Conservation (phyloP, 2,888 invertebrate species). For the Eristalinus aeneus region DNA sequence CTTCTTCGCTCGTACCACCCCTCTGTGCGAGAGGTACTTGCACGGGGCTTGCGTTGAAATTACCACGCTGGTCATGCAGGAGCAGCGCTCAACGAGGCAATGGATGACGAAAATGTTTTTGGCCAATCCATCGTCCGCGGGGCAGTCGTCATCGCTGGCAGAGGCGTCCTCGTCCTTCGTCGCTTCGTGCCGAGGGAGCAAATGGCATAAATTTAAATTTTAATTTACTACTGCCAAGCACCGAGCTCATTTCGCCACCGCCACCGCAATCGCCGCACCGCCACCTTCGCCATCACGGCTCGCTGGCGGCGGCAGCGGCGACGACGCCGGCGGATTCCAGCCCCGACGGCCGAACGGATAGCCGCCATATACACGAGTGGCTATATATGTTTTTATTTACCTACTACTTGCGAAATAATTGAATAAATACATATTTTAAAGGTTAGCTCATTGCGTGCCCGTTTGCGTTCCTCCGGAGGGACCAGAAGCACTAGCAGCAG, state of each 20-base stretch:
- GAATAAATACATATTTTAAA: conserved; percentile 74
- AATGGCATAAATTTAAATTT: conserved; percentile 75
- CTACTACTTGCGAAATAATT: conserved; percentile 73
- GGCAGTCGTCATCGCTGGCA: conserved; percentile 32
- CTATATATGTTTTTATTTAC: conserved; percentile 72
- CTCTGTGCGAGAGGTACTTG: conserved; percentile 24
- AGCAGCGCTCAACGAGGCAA: conserved; percentile 26
- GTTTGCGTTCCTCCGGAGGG: conserved; percentile 18
- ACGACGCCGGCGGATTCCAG: conserved; percentile 25
- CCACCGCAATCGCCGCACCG: conserved; percentile 14
- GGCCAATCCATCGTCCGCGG: conserved; percentile 49
- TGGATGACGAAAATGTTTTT: conserved; percentile 54
- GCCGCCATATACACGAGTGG: conserved; percentile 49
- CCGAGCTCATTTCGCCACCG: conserved; percentile 64
- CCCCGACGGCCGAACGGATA: conserved; percentile 58
- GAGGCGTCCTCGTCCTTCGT: conserved; percentile 56
- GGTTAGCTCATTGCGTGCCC: conserved; percentile 66
- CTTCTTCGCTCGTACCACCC: neutral
- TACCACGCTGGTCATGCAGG: conserved; percentile 48
- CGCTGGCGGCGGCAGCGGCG: conserved; percentile 31
- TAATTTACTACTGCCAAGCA: conserved; percentile 72
- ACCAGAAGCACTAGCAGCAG: neutral
- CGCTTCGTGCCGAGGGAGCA: conserved; percentile 24
- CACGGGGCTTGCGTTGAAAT: conserved; percentile 42
- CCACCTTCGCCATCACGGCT: conserved; percentile 1